Conservation (phyloP, 1,140 invertebrate species). For the honey bee (Apis mellifera) region Amel_HAv3.1 CM009940.2:4886001-4886500, state of each 20-base stretch:
- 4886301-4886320: background rate
- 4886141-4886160: background rate
- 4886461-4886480: background rate
- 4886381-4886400: constrained; percentile 20
- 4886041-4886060: no score
- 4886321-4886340: background rate
- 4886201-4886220: background rate
- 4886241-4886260: background rate
- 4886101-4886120: background rate
- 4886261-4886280: background rate
- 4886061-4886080: background rate
- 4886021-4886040: background rate
- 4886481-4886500: background rate
- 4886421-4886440: background rate
- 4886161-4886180: background rate
- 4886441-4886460: background rate
- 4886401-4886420: background rate
- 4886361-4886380: background rate
- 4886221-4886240: background rate
- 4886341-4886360: constrained; percentile 21
- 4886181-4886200: background rate
- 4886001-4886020: no score
- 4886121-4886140: no score
- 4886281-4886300: constrained; percentile 22
- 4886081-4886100: background rate